Evolutionary conservation across 2,888 invertebrate species (phyloP), one percentile per base, ranked within the genome.

Genomic region (Apamea epomidion): DNA sequence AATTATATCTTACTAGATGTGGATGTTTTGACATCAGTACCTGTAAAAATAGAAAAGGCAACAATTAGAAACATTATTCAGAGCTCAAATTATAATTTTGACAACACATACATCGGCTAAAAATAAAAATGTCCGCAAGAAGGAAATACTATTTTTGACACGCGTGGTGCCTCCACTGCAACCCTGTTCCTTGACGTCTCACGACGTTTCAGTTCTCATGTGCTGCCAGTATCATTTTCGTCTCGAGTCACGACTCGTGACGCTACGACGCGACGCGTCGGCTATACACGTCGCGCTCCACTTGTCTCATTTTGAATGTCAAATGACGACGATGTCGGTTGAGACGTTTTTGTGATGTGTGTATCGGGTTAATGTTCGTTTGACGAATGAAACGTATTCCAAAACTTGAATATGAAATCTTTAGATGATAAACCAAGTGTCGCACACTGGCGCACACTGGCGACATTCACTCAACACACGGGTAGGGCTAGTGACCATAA

Each of bases 181-280:
- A 14, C 29, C 71, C 48, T 76, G 48, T 84, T 62, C 45, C 29
- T 29, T 58, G 71, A 81, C 14, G 32, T 32, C 25, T 68, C 58
- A 51, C 51, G 74, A 75, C 69, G 80, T 72, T 89, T 87, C 80
- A 70, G 81, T 79, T 81, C 65, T 69, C 65, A 54, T 74, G 74
- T 76, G 78, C 64, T 74, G 78, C 78, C 81, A 86, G 86, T 88
- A 90, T 92, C 87, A 90, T 91, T 90, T 92, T 89, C 92, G 90
- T 86, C 83, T 87, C 70, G 78, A 83, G 90, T 83, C 89, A 84
- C 67, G 78, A 87, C 48, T 83, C 82, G 68, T 73, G 76, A 71
- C 71, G 82, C 71, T 76, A 77, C 58, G 64, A 77, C 87, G 74
- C 83, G 80, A 74, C 60, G 69, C 76, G 83, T 84, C 84, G 74